phyloP scores from a whole-genome alignment of 2,888 invertebrate genomes.

The Cheilosia urbana region DNA sequence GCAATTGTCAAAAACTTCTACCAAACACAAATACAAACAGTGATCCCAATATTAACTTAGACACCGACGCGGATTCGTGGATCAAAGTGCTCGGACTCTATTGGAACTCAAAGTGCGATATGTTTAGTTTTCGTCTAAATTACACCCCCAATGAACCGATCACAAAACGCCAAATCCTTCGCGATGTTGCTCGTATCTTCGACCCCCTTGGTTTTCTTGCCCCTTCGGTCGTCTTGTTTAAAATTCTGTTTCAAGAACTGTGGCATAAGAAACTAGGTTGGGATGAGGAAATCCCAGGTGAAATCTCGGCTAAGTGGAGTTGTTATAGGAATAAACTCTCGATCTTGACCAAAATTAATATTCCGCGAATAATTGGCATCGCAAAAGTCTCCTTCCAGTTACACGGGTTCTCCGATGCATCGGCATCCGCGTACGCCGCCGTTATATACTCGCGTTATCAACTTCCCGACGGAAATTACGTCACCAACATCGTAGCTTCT shows the following conservation, averaged over 20 bases:
- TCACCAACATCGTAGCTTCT: too few species aligned
- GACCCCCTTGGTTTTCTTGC: conserved; percentile 18
- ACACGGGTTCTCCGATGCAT: too few species aligned
- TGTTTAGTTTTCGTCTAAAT: conserved; percentile 17
- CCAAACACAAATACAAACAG: conserved; percentile 21
- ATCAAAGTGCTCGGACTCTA: conserved; percentile 23
- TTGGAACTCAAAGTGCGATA: conserved; percentile 16
- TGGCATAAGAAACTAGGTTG: conserved; percentile 17
- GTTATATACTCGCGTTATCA: too few species aligned
- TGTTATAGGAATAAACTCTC: conserved; percentile 25
- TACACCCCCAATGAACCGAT: not conserved
- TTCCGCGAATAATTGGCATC: not conserved
- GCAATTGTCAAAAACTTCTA: conserved; percentile 25
- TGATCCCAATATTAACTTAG: not conserved
- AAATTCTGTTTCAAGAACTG: conserved; percentile 37
- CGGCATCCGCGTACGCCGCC: too few species aligned
- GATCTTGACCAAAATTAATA: not conserved
- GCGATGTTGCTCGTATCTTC: conserved; percentile 25
- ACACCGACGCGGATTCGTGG: conserved; percentile 8
- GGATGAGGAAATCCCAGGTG: conserved; percentile 6
- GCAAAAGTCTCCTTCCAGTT: not conserved
- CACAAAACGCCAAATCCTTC: conserved; percentile 7
- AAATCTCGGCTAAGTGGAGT: conserved; percentile 63
- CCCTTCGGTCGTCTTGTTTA: conserved; percentile 8
- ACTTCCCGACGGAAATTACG: too few species aligned